phyloP scores from a whole-genome alignment of 1,140 invertebrate genomes.

The Oncopeltus fasciatus region DNA sequence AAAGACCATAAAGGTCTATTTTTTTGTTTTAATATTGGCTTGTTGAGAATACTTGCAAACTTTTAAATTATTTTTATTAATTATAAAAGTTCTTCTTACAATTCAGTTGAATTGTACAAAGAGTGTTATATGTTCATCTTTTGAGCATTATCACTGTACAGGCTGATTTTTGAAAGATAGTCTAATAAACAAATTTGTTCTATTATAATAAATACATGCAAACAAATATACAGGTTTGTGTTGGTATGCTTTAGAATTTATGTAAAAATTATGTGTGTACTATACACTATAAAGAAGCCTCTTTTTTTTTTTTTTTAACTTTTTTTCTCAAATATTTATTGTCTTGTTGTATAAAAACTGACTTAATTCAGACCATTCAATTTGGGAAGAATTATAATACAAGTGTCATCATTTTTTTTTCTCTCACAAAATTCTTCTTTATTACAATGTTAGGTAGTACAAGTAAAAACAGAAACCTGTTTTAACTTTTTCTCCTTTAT shows the following conservation, averaged over 20 bases:
- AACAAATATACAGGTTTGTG: conserved; percentile 13
- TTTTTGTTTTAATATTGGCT: no score
- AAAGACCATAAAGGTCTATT: no score
- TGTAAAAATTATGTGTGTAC: not conserved
- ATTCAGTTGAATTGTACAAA: no score
- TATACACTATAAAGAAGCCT: conserved; percentile 2
- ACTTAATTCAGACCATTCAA: conserved; percentile 7
- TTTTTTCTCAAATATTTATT: conserved; percentile 10
- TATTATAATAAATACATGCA: conserved; percentile 17
- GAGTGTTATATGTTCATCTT: no score
- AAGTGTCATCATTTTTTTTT: not conserved
- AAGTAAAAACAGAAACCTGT: no score
- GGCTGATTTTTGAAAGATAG: conserved; percentile 1
- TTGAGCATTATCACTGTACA: not conserved
- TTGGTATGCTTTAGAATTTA: conserved; percentile 4
- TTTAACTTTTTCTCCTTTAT: conserved; percentile 1
- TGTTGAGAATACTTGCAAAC: no score
- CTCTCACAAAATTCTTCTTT: conserved; percentile 4
- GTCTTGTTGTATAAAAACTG: conserved; percentile 12
- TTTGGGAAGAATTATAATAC: conserved; percentile 15
- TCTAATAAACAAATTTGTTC: conserved; percentile 11
- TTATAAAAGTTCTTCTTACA: no score
- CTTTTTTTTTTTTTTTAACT: not conserved
- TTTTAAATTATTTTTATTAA: no score
- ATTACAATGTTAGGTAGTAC: conserved; percentile 6